Conservation (phyloP, 1,140 invertebrate genomes). For the Neodiprion pinetum region DNA sequence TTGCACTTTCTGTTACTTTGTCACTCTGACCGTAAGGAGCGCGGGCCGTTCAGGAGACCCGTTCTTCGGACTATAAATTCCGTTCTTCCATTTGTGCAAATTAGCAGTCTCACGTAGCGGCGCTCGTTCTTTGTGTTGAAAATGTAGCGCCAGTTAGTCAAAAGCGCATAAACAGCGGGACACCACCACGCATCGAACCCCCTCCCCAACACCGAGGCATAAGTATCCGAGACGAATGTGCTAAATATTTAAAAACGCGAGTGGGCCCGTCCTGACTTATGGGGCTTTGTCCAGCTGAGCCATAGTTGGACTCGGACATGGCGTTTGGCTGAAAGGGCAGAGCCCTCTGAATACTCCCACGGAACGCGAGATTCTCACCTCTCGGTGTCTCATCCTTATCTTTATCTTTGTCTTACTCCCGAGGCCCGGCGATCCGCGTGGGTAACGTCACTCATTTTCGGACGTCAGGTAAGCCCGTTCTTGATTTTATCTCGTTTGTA, state of each 20-base stretch:
- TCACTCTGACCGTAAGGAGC: neutral
- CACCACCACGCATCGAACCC: slow-evolving; percentile 12
- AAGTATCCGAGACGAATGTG: slow-evolving; percentile 26
- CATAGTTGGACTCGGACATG: slow-evolving; percentile 2
- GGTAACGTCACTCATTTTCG: neutral
- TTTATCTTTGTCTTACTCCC: slow-evolving; percentile 5
- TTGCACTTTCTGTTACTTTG: slow-evolving; percentile 5
- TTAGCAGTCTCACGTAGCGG: slow-evolving; percentile 31
- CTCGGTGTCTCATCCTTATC: slow-evolving; percentile 3
- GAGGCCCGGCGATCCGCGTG: neutral
- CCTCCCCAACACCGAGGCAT: slow-evolving; percentile 13
- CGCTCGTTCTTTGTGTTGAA: slow-evolving; percentile 25
- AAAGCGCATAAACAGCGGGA: slow-evolving; percentile 17
- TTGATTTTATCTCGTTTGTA: neutral
- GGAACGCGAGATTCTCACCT: slow-evolving; percentile 4
- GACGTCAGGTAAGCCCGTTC: neutral
- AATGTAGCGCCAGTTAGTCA: slow-evolving; percentile 34
- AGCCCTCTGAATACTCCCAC: slow-evolving; percentile 1
- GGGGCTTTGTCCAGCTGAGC: slow-evolving; percentile 14
- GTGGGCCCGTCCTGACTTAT: slow-evolving; percentile 17
- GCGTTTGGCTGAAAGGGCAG: neutral
- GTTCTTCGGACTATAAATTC: slow-evolving; percentile 8
- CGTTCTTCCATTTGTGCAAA: slow-evolving; percentile 19
- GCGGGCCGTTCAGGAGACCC: neutral
- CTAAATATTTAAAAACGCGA: slow-evolving; percentile 18